A percentile compares a stretch with the other conserved stretches of the same genome.
phyloP scores from a whole-genome alignment of 1,140 invertebrate species.

The Drosophila repleta region DNA sequence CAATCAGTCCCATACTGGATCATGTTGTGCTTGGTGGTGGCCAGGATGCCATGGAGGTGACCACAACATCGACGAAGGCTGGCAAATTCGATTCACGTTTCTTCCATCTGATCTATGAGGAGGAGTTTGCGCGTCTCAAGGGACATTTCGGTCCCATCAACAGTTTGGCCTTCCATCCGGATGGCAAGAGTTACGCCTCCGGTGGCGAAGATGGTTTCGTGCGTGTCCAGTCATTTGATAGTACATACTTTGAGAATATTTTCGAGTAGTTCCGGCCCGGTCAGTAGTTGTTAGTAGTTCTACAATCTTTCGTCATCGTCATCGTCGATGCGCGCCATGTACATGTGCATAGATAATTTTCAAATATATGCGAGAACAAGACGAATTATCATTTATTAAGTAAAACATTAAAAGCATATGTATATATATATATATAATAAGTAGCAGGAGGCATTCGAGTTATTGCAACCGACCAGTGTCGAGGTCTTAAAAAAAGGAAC shows the following conservation, averaged over 20 bases:
- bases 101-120: slow-evolving; percentile 99
- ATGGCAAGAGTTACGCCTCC: slow-evolving; percentile 97
- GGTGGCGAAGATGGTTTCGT: slow-evolving; percentile 99
- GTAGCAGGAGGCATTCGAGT: slow-evolving; percentile 52
- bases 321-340: slow-evolving; percentile 49
- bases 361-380: slow-evolving; percentile 81
- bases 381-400: slow-evolving; percentile 70
- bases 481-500: slow-evolving; percentile 67
- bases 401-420: slow-evolving; percentile 40
- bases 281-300: slow-evolving; percentile 51
- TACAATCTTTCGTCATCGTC: slow-evolving; percentile 32
- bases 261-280: slow-evolving; percentile 90
- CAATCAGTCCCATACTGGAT: slow-evolving; percentile 96
- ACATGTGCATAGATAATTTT: slow-evolving; percentile 68
- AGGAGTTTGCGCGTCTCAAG: slow-evolving; percentile 99
- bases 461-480: not conserved
- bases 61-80: slow-evolving; percentile 96
- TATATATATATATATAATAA: slow-evolving; percentile 18
- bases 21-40: slow-evolving; percentile 98
- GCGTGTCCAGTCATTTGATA: slow-evolving; percentile 97
- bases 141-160: slow-evolving; percentile 99
- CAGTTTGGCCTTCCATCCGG: slow-evolving; percentile 98
- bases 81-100: slow-evolving; percentile 99
- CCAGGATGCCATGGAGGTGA: slow-evolving; percentile 99
- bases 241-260: slow-evolving; percentile 97